These are phyloP conservation scores for Parazoanthus swiftii DNA, from an alignment of 92 coral and sea anemone species.

Conservation along the genomic window DNA sequence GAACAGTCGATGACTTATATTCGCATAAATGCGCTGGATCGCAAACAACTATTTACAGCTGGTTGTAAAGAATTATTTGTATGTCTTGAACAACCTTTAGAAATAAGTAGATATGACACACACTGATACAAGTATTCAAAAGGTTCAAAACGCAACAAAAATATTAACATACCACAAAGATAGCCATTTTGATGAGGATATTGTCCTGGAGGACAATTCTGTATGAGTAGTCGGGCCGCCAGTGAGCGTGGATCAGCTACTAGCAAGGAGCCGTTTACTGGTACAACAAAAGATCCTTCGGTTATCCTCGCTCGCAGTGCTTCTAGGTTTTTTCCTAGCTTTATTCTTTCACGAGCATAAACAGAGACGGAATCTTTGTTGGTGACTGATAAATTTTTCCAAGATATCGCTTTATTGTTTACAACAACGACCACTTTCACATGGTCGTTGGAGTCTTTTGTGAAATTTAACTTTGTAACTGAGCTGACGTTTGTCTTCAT, in stretches of 20 bases:
- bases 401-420: neutral
- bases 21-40: too few relatives aligned
- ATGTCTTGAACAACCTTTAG: too few relatives aligned
- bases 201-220: conserved; percentile 26
- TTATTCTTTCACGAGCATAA: neutral
- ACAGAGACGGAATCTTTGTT: conserved; percentile 1
- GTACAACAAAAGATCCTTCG: neutral
- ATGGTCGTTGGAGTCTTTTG: neutral
- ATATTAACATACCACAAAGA: conserved; percentile 20
- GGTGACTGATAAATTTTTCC: neutral
- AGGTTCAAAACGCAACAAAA: neutral
- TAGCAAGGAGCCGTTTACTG: neutral
- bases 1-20: too few relatives aligned
- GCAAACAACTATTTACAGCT: too few relatives aligned
- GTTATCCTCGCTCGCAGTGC: neutral
- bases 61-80: too few relatives aligned
- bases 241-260: conserved; percentile 5
- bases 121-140: too few relatives aligned
- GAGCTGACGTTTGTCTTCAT: conserved; percentile 15
- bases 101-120: too few relatives aligned
- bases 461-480: neutral
- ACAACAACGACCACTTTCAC: neutral
- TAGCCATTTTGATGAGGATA: conserved; percentile 24
- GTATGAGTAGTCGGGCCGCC: neutral
- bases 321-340: conserved; percentile 11